Percentiles rank a stretch among this genome's conserved stretches.
phyloP scores from a whole-genome alignment of 2,888 invertebrate genomes.

The Apamea sordens region DNA sequence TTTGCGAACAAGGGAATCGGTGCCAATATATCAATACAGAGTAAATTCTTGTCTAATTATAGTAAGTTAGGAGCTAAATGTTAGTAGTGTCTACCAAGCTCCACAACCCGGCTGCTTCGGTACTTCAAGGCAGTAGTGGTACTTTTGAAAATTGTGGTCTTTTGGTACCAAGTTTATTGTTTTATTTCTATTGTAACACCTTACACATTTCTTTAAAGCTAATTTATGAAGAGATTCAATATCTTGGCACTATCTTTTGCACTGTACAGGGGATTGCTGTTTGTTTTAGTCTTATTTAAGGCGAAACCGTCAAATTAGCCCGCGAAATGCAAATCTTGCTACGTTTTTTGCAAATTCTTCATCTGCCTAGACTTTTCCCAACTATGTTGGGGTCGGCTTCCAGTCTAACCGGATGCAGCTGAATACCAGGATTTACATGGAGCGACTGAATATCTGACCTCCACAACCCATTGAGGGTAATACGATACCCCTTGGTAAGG shows the following conservation, averaged over 20 bases:
- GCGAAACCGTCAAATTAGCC: no score
- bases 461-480: no score
- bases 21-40: not conserved
- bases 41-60: not conserved
- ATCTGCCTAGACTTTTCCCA: no score
- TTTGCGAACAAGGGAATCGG: no score
- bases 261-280: not conserved
- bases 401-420: no score
- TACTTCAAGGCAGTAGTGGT: constrained; percentile 33
- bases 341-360: no score
- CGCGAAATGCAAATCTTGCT: no score
- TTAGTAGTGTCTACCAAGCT: constrained; percentile 57
- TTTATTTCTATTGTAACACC: not conserved
- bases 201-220: not conserved
- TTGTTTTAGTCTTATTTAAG: no score
- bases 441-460: no score
- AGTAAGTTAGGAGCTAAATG: constrained; percentile 40
- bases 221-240: not conserved
- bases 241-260: not conserved
- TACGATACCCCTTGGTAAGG: no score
- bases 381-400: no score
- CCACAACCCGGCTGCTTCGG: constrained; percentile 47
- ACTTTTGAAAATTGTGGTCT: constrained; percentile 29
- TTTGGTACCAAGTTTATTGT: constrained; percentile 13
- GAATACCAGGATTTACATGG: no score